Evolutionary conservation across 2,888 invertebrate genomes (phyloP).

Genomic region (Chydorus sphaericus): DNA sequence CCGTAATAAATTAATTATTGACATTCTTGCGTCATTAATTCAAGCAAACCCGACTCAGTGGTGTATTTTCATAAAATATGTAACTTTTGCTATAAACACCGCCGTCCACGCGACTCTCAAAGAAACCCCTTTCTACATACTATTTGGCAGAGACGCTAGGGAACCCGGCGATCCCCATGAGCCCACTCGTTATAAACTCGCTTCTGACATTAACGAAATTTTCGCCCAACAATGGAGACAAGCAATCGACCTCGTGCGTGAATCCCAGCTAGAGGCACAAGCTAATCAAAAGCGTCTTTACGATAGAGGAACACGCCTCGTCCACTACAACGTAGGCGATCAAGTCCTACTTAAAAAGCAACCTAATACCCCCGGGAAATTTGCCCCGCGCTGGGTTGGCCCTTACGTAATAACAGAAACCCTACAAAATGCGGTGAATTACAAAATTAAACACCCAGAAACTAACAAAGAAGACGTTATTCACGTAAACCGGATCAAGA

Average conservation of each 20-base stretch:
- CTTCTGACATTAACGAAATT: too few relatives aligned
- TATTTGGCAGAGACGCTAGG: neutral
- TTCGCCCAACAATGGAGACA: too few relatives aligned
- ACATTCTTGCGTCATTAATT: too few relatives aligned
- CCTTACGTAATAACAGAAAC: neutral
- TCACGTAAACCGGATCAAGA: too few relatives aligned
- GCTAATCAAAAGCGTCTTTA: neutral
- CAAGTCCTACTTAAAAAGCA: neutral
- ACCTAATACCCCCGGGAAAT: neutral
- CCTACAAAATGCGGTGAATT: too few relatives aligned
- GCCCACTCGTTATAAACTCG: neutral
- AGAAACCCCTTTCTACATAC: neutral
- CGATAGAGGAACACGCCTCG: neutral
- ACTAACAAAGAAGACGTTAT: too few relatives aligned
- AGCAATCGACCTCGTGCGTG: too few relatives aligned
- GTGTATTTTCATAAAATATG: too few relatives aligned
- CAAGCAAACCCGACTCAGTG: too few relatives aligned
- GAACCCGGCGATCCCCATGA: neutral
- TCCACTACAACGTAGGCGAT: neutral
- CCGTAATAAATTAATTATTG: too few relatives aligned
- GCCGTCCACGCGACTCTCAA: neutral
- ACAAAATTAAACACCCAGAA: too few relatives aligned
- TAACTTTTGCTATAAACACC: neutral
- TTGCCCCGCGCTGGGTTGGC: neutral
- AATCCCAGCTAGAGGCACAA: too few relatives aligned